Conservation (phyloP, 2,888 invertebrate genomes). For the Luperina nickerlii region DNA sequence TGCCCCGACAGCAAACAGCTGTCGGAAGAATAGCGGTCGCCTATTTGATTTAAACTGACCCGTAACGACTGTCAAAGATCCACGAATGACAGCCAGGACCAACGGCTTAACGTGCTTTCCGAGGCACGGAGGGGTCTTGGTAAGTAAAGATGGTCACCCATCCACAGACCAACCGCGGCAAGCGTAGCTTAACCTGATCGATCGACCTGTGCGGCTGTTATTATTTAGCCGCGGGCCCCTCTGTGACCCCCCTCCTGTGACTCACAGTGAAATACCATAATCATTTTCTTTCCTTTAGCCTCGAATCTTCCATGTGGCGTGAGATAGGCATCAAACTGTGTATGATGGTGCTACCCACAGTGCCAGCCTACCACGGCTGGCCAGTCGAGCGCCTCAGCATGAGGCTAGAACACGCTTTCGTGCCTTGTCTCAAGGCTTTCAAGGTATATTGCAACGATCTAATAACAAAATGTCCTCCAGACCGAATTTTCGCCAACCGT, state of each 20-base stretch:
- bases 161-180: no score
- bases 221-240: no score
- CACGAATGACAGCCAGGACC: no score
- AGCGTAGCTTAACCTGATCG: no score
- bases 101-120: no score
- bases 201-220: no score
- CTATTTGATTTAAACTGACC: neutral
- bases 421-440: constrained; percentile 88
- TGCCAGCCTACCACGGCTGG: constrained; percentile 89
- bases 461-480: no score
- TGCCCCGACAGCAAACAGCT: neutral
- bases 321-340: constrained; percentile 90
- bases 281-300: constrained; percentile 70
- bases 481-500: no score
- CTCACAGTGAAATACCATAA: neutral
- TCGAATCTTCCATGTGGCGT: constrained; percentile 91
- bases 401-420: constrained; percentile 89
- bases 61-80: no score
- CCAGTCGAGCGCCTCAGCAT: constrained; percentile 89
- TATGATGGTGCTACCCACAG: constrained; percentile 87
- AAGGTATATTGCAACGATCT: constrained; percentile 71
- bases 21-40: neutral
- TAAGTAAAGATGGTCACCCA: no score
- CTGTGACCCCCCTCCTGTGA: no score
- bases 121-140: no score